Conservation (phyloP, 2,797 vertebrate genomes). For the Microctenopoma stevenorrisi region DNA sequence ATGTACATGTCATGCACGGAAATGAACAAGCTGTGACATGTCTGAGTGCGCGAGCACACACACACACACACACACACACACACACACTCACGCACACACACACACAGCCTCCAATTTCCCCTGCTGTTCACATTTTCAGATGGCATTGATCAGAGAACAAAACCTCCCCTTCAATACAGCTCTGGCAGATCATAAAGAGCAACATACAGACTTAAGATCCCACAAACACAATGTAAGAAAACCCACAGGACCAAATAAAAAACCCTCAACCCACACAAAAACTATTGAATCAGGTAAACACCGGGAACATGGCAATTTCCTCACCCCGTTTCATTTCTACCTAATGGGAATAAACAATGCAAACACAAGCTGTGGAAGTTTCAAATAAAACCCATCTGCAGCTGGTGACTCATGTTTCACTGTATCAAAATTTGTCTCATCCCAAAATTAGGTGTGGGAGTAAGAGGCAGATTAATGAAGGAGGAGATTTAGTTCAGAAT, state of each 20-base stretch:
- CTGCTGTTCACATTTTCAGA: constrained; percentile 36
- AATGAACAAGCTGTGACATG: constrained; percentile 7
- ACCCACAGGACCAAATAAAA: constrained; percentile 28
- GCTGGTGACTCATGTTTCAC: constrained; percentile 34
- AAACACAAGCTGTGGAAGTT: constrained; percentile 38
- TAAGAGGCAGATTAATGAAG: not conserved
- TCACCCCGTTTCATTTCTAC: constrained; percentile 28
- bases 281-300: constrained; percentile 51
- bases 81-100: constrained; percentile 3
- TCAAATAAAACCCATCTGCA: constrained; percentile 21
- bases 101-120: constrained; percentile 27
- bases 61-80: not conserved
- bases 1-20: constrained; percentile 3
- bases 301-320: constrained; percentile 43
- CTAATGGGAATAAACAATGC: constrained; percentile 34
- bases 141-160: constrained; percentile 47
- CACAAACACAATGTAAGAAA: constrained; percentile 23
- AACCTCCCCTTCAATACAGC: constrained; percentile 30
- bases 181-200: constrained; percentile 9
- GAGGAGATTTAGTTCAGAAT: constrained; percentile 7
- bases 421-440: constrained; percentile 41
- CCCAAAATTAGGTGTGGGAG: constrained; percentile 19
- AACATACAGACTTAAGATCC: constrained; percentile 2
- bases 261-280: constrained; percentile 36
- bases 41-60: not conserved